Conservation (phyloP, 2,797 vertebrate species). For the Sciurus vulgaris region DNA sequence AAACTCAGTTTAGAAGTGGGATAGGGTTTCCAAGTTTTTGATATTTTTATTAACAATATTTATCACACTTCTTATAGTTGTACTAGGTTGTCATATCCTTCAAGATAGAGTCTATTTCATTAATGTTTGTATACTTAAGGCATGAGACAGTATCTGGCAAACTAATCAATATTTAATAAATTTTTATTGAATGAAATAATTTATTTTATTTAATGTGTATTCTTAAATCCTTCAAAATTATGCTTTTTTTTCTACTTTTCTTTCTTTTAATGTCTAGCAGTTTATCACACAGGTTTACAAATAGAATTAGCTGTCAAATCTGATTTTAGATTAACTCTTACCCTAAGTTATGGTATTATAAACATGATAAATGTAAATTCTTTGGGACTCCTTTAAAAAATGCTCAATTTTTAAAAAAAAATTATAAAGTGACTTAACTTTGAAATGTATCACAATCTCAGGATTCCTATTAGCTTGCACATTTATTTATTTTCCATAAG, state of each 20-base stretch:
- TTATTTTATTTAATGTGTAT: slow-evolving; percentile 1
- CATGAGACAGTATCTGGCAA: neutral
- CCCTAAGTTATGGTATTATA: neutral
- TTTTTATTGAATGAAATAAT: neutral
- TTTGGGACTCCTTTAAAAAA: neutral
- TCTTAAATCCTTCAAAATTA: slow-evolving; percentile 36
- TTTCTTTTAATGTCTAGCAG: neutral
- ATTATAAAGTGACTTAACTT: neutral
- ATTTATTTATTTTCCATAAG: slow-evolving; percentile 32
- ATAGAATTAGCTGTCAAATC: neutral
- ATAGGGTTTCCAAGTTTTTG: neutral
- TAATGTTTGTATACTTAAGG: neutral
- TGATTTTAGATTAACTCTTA: slow-evolving; percentile 30
- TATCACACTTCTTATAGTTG: neutral
- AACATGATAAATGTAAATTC: neutral
- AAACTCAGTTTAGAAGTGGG: neutral
- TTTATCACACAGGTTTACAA: neutral
- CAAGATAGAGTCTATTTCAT: neutral
- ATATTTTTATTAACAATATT: neutral
- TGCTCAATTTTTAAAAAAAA: neutral
- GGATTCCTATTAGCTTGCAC: neutral
- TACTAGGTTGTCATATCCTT: neutral
- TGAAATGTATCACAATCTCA: slow-evolving; percentile 16
- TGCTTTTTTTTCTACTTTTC: neutral
- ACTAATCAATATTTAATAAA: neutral